These are phyloP conservation scores for Sphaeridia pumilis DNA, from an alignment of 2,888 invertebrate species.

Conservation along the genomic window DNA sequence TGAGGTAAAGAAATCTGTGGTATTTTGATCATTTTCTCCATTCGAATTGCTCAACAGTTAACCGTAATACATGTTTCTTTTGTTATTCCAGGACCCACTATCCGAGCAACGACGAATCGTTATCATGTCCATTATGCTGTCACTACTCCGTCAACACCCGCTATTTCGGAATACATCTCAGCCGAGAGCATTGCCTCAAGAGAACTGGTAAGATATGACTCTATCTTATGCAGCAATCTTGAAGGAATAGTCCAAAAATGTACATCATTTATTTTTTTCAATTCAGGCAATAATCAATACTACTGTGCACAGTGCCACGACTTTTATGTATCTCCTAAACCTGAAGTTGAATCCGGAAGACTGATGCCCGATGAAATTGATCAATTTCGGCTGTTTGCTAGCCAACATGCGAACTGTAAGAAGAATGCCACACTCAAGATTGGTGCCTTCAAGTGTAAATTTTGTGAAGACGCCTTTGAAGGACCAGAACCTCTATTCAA, in stretches of 20 bases:
- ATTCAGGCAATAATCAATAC: not conserved
- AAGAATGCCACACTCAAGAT: not conserved
- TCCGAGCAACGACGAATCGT: too few relatives aligned
- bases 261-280: not conserved
- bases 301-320: not conserved
- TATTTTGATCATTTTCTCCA: too few relatives aligned
- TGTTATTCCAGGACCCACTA: too few relatives aligned
- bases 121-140: too few relatives aligned
- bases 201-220: too few relatives aligned
- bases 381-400: not conserved
- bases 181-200: too few relatives aligned
- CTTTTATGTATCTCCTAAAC: not conserved
- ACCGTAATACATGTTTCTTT: too few relatives aligned
- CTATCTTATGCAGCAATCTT: not conserved
- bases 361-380: not conserved
- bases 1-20: not conserved
- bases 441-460: not conserved
- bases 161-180: too few relatives aligned
- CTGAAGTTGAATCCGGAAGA: not conserved
- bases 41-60: too few relatives aligned
- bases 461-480: not conserved
- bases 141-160: too few relatives aligned
- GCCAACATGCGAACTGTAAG: not conserved
- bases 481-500: not conserved
- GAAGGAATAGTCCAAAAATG: not conserved